phyloP scores from a whole-genome alignment of 30 jellyfish, hydroid and myxozoan species.

The Hydractinia symbiolongicarpus region DNA sequence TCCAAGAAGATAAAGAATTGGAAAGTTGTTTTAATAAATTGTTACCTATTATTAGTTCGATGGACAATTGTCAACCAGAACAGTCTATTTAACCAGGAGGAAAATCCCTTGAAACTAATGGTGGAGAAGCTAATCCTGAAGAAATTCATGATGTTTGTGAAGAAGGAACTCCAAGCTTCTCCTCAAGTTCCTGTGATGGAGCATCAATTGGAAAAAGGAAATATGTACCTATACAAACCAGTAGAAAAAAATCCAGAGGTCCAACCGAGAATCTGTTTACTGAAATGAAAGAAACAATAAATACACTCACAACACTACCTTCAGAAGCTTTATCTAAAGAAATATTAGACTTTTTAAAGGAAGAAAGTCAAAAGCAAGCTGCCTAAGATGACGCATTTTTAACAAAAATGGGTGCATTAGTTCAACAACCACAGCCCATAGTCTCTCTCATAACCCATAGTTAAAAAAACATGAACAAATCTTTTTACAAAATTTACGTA shows the following conservation, averaged over 20 bases:
- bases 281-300: not conserved
- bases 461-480: not conserved
- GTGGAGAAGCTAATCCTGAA: too few species aligned
- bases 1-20: conserved; percentile 4
- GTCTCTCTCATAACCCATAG: too few species aligned
- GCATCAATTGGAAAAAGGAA: not conserved
- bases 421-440: not conserved
- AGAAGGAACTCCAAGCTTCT: not conserved
- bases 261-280: not conserved
- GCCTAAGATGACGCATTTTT: not conserved
- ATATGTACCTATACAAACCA: not conserved
- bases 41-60: conserved; percentile 6
- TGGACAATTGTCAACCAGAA: conserved; percentile 2
- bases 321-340: not conserved
- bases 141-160: too few species aligned
- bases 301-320: not conserved
- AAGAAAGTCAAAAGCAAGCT: not conserved
- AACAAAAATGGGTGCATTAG: not conserved
- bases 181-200: not conserved
- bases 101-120: too few species aligned
- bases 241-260: not conserved
- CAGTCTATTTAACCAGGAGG: too few species aligned
- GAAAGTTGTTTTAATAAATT: conserved; percentile 10
- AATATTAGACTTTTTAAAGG: not conserved
- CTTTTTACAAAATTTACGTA: too few species aligned